Evolutionary conservation across 2,888 invertebrate genomes (phyloP).

Genomic region (Notodonta dromedarius): DNA sequence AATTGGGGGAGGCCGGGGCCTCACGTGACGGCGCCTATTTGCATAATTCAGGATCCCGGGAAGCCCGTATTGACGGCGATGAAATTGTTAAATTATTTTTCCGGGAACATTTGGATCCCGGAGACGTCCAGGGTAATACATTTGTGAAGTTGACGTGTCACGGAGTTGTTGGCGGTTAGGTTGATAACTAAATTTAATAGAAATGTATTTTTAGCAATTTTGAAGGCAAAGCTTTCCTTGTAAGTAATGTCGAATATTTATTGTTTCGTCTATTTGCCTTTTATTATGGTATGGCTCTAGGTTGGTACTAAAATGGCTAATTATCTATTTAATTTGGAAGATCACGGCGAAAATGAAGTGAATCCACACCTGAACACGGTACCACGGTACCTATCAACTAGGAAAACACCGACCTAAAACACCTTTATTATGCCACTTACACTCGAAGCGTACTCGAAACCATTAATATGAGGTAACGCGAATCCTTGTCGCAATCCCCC

Average conservation of each 20-base stretch:
- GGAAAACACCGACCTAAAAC: not conserved
- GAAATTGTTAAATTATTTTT: conserved; percentile 29
- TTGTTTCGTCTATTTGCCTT: too few relatives aligned
- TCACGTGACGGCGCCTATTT: conserved; percentile 26
- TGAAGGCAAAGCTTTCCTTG: too few relatives aligned
- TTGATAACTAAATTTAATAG: too few relatives aligned
- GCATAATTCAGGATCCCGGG: conserved; percentile 34
- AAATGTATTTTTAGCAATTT: too few relatives aligned
- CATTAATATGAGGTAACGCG: not conserved
- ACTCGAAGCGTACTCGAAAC: not conserved
- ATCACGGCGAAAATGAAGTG: too few relatives aligned
- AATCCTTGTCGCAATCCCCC: not conserved
- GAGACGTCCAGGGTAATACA: conserved; percentile 14
- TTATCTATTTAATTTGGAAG: too few relatives aligned
- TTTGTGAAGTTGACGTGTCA: conserved; percentile 21
- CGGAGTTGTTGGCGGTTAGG: not conserved
- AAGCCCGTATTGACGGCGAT: conserved; percentile 24
- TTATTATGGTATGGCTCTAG: too few relatives aligned
- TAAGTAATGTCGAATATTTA: too few relatives aligned
- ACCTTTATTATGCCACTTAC: not conserved
- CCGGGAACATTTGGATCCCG: not conserved
- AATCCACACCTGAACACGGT: too few relatives aligned
- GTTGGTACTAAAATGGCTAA: too few relatives aligned
- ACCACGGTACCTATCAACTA: too few relatives aligned
- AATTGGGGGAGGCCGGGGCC: conserved; percentile 24